These are phyloP conservation scores for Spilarctia lutea DNA, from an alignment of 2,888 invertebrate genomes.

Conservation along the genomic window DNA sequence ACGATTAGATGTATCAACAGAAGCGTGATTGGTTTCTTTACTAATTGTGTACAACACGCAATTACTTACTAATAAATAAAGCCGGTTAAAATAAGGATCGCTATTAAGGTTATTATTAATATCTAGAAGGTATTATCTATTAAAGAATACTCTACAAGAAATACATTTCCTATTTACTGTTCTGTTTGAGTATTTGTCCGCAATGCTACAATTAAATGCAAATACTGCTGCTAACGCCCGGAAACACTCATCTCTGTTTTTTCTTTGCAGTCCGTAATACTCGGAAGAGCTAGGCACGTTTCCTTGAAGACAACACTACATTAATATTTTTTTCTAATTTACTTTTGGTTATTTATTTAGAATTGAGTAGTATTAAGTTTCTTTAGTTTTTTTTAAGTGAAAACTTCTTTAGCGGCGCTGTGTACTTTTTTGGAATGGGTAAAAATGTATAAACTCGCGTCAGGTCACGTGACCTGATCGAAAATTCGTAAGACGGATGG, in stretches of 20 bases:
- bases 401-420: no score
- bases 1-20: background rate
- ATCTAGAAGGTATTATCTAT: background rate
- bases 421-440: no score
- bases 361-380: no score
- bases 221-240: slow-evolving; percentile 4
- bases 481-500: no score
- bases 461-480: no score
- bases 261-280: background rate
- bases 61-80: background rate
- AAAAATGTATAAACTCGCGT: no score
- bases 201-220: slow-evolving; percentile 3
- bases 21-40: background rate
- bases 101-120: background rate
- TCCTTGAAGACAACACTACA: background rate
- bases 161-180: background rate
- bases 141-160: background rate
- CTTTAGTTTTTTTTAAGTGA: no score
- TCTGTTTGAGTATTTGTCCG: background rate
- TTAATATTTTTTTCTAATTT: no score
- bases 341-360: no score
- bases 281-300: background rate
- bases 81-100: background rate
- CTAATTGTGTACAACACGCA: background rate
- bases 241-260: background rate